A percentile compares a stretch with the other conserved stretches of the same genome.
These are phyloP conservation scores for Avahi laniger DNA, from an alignment of 2,797 vertebrate genomes.

Conservation along the genomic window DNA sequence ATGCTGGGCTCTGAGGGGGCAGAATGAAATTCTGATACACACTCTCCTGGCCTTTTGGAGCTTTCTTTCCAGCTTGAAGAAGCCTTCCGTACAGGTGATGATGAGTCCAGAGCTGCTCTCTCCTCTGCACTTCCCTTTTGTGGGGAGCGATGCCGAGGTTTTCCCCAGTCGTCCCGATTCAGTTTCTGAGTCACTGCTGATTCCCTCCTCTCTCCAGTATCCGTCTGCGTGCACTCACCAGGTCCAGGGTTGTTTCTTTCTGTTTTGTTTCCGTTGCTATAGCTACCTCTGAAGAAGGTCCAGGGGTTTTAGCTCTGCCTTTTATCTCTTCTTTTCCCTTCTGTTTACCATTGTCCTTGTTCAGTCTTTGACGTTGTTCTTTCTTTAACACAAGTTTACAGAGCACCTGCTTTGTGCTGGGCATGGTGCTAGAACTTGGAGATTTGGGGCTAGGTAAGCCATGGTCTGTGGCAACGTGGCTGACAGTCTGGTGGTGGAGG, in stretches of 20 bases:
- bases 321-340: neutral
- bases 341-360: neutral
- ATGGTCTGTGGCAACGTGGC: neutral
- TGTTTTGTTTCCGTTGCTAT: neutral
- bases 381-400: neutral
- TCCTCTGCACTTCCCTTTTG: neutral
- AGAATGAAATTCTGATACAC: neutral
- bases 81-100: neutral
- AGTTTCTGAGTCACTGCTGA: neutral
- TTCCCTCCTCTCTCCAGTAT: neutral
- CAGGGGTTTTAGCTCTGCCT: neutral
- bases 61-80: neutral
- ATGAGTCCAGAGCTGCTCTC: neutral
- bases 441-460: neutral
- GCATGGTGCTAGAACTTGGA: neutral
- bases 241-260: neutral
- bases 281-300: neutral
- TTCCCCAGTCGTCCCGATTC: neutral
- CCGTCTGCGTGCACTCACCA: neutral
- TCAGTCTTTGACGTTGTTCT: neutral
- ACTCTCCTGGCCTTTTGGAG: neutral
- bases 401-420: neutral
- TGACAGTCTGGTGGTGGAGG: neutral
- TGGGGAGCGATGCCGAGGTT: neutral
- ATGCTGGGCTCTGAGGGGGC: neutral